Percentiles rank a stretch among this genome's conserved stretches.
Evolutionary conservation across 2,797 vertebrate genomes (phyloP).

Genomic region (Caiman crocodilus): DNA sequence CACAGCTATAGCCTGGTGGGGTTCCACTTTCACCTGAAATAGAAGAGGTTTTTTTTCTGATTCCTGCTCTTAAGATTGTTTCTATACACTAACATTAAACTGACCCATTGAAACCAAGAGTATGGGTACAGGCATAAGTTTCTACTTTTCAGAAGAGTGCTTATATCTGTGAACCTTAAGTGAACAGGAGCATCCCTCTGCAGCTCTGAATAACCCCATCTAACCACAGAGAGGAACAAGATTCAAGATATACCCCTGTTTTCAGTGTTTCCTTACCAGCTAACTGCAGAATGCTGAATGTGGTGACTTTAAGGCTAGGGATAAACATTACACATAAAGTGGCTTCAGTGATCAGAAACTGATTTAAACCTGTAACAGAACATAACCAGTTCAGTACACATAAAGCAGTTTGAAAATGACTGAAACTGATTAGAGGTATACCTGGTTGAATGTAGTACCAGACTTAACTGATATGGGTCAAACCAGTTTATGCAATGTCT

Average conservation of each 20-base stretch:
- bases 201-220: background rate
- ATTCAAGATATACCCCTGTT: background rate
- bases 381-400: too few relatives aligned
- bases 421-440: too few relatives aligned
- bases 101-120: background rate
- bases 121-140: background rate
- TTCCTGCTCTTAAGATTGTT: background rate
- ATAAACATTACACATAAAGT: too few relatives aligned
- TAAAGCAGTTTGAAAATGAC: too few relatives aligned
- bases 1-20: too few relatives aligned
- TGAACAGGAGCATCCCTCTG: background rate
- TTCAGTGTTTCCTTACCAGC: background rate
- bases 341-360: too few relatives aligned
- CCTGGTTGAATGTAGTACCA: too few relatives aligned
- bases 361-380: too few relatives aligned
- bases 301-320: background rate
- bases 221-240: background rate
- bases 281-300: background rate
- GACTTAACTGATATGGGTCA: too few relatives aligned
- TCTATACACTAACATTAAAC: fast-evolving
- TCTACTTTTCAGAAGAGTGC: background rate
- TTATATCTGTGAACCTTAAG: background rate
- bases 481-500: too few relatives aligned
- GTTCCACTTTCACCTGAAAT: too few relatives aligned
- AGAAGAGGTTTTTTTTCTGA: too few relatives aligned